A percentile compares a stretch with the other conserved stretches of the same genome.
phyloP scores from a whole-genome alignment of 2,113 vertebrate genomes.

The Corythaeola cristata region DNA sequence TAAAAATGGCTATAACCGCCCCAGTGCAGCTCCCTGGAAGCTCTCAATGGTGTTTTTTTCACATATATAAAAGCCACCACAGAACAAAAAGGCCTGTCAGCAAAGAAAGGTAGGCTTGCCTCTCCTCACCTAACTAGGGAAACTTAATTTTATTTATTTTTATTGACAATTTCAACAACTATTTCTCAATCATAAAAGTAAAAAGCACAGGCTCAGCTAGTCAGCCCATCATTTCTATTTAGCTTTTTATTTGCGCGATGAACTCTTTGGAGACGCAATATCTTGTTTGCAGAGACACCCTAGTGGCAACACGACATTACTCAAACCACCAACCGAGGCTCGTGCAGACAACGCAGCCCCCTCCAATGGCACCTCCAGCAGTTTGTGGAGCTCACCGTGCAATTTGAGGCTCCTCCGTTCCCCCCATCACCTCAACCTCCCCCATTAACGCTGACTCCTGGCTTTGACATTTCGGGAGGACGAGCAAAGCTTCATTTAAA shows the following conservation, averaged over 20 bases:
- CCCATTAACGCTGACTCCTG: rapidly evolving
- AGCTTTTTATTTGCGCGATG: constrained; percentile 48
- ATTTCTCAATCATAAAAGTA: constrained; percentile 71
- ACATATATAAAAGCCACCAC: constrained; percentile 53
- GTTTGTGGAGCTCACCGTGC: not conserved
- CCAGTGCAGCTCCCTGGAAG: constrained; percentile 16
- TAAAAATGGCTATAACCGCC: constrained; percentile 23
- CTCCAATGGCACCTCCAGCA: not conserved
- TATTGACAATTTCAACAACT: constrained; percentile 65
- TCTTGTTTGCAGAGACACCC: constrained; percentile 65
- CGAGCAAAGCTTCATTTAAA: not conserved
- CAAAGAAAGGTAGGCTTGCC: constrained; percentile 22
- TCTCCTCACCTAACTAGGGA: constrained; percentile 29
- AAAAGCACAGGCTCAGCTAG: constrained; percentile 48
- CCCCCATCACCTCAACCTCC: not conserved
- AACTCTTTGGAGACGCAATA: constrained; percentile 56
- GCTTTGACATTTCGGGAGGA: not conserved
- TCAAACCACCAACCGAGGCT: constrained; percentile 30
- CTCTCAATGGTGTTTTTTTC: constrained; percentile 50
- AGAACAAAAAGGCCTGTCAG: constrained; percentile 64
- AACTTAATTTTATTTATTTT: constrained; percentile 74
- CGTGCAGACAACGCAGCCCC: not conserved
- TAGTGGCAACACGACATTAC: constrained; percentile 46
- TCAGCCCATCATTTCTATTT: constrained; percentile 62
- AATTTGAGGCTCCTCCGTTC: not conserved